Evolutionary conservation across 2,113 vertebrate genomes (phyloP), one percentile per base, ranked within the genome.

Genomic region (Eidolon helvum): DNA sequence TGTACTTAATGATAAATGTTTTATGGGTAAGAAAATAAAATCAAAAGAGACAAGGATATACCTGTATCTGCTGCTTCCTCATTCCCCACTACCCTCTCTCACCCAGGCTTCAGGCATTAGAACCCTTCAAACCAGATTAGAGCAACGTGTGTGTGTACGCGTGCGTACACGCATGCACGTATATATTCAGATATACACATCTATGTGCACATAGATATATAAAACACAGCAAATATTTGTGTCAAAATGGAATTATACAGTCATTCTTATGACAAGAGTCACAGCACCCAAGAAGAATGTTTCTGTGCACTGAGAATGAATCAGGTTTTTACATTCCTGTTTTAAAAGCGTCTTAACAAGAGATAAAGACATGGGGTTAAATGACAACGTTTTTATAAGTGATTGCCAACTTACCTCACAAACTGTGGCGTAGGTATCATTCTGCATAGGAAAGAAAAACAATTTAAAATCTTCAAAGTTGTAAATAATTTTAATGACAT

Each of bases 361-460:
- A 72, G 11, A 75, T 21, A 43, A 94, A 82, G 22, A 87, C 16
- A 9, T 48, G 4, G n/a, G 16, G 33, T 43, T 80, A 71, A 48
- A 90, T 50, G 43, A 68, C 4, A 59, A 18, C 38, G 28, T 83
- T 87, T 69, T 30, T 65, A 50, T 35, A 84, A 91, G 65, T 45
- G 50, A 50, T 8, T 63, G 79, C 78, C 69, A 94, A 96, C 98
- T 98, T 95, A 98, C 98, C 97, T 99, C 98, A 98, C 92, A 98
- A 71, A 75, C 10, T 66, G 97, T 98, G 35, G 9, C 48, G 43
- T 98, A 98, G 7, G 97, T 98, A 82, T 97, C 35, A 0, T 98
- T 98, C 98, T 98, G 97, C 33, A 96, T 61, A 92, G n/a, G n/a
- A 91, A 94, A 93, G 71, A 53, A 90, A 19, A 18, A 3, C 0